Evolutionary conservation across 1,140 invertebrate genomes (phyloP).

Genomic region (Chelonus insularis): DNA sequence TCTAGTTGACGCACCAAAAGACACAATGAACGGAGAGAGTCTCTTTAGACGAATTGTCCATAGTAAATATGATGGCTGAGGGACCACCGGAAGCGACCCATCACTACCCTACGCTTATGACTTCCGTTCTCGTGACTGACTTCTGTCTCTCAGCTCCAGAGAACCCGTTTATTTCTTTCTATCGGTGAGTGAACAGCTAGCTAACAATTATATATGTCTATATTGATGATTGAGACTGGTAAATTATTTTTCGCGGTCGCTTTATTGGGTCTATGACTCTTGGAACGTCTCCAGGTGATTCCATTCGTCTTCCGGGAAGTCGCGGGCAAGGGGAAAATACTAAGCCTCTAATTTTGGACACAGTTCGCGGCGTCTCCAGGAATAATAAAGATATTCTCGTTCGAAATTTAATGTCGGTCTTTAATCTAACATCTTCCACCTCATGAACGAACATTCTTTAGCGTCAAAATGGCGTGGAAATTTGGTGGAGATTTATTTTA

Average conservation of each 20-base stretch:
- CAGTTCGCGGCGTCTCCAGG: constrained; percentile 1
- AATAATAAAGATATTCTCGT: constrained; percentile 8
- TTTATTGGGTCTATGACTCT: background rate
- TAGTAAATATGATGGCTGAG: constrained; percentile 9
- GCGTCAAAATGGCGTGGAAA: too few relatives aligned
- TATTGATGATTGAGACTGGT: background rate
- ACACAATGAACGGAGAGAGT: background rate
- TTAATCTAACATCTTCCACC: too few relatives aligned
- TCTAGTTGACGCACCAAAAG: too few relatives aligned
- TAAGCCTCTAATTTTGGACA: constrained; percentile 12
- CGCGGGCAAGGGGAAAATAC: background rate
- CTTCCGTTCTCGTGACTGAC: constrained; percentile 30
- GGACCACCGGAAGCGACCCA: constrained; percentile 28
- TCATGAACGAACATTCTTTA: too few relatives aligned
- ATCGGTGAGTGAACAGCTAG: background rate
- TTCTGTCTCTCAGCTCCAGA: constrained; percentile 6
- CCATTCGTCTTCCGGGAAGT: constrained; percentile 12
- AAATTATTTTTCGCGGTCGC: background rate
- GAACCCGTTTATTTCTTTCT: background rate
- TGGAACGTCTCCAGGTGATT: constrained; percentile 16
- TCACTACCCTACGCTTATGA: constrained; percentile 27
- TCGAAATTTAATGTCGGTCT: too few relatives aligned
- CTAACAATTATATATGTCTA: background rate
- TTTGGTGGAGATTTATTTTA: too few relatives aligned
- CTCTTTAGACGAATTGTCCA: background rate